phyloP scores from a whole-genome alignment of 1,140 invertebrate genomes.

The Caenorhabditis elegans region DNA sequence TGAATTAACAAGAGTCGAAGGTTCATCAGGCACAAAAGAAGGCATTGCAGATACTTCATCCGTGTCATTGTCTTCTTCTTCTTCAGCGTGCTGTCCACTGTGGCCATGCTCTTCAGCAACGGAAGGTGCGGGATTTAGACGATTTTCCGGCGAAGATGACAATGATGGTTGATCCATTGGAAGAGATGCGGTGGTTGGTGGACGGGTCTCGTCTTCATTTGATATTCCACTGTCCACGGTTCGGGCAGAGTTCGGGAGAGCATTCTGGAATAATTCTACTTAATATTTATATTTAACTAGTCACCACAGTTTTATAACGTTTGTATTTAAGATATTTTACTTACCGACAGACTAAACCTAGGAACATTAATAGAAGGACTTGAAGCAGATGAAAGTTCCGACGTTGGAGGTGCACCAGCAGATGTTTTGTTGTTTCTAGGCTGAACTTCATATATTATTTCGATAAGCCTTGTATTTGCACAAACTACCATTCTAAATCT shows the following conservation, averaged over 20 bases:
- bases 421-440: too few species aligned
- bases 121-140: neutral
- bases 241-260: neutral
- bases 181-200: neutral
- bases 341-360: neutral
- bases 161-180: neutral
- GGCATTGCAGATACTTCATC: neutral
- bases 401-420: neutral
- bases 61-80: neutral
- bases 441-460: too few species aligned
- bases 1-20: neutral
- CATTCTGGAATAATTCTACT: neutral
- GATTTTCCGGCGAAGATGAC: neutral
- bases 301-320: too few species aligned
- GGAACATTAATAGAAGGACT: neutral
- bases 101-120: neutral
- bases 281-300: too few species aligned
- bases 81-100: neutral
- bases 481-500: neutral
- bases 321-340: neutral
- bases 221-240: conserved; percentile 11
- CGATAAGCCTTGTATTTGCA: too few species aligned
- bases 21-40: neutral
- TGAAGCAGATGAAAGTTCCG: too few species aligned
- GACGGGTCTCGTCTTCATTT: neutral